A percentile compares a stretch with the other conserved stretches of the same genome.
Conservation (phyloP, 2,888 invertebrate species). For the Drosophila paranaensis region DNA sequence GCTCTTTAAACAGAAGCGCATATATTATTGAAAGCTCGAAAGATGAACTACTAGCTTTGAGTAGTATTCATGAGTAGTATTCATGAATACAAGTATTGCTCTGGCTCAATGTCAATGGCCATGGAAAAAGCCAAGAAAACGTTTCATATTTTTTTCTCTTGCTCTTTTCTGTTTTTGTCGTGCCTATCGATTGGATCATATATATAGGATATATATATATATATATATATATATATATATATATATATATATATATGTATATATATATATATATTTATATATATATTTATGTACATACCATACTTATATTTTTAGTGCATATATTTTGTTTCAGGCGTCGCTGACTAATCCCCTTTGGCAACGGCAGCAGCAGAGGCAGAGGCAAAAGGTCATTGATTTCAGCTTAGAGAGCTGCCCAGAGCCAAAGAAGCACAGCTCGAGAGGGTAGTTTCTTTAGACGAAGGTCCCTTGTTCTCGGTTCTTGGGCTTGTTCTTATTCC, state of each 20-base stretch:
- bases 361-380: constrained; percentile 46
- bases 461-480: constrained; percentile 60
- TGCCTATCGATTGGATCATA: constrained; percentile 62
- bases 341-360: constrained; percentile 65
- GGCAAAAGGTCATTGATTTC: constrained; percentile 81
- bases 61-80: constrained; percentile 47
- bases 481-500: constrained; percentile 20
- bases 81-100: constrained; percentile 38
- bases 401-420: constrained; percentile 67
- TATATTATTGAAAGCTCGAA: constrained; percentile 24
- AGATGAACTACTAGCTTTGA: constrained; percentile 35
- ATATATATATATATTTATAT: constrained; percentile 22
- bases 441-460: constrained; percentile 76
- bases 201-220: constrained; percentile 22
- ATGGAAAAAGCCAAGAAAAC: constrained; percentile 59
- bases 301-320: constrained; percentile 51
- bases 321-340: constrained; percentile 56
- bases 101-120: constrained; percentile 55
- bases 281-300: constrained; percentile 29
- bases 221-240: constrained; percentile 31
- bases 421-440: constrained; percentile 46
- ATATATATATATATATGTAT: constrained; percentile 27
- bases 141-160: constrained; percentile 5
- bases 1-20: constrained; percentile 51
- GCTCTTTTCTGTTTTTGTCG: constrained; percentile 7